These are phyloP conservation scores for Isurus oxyrinchus DNA, from an alignment of 2,113 vertebrate genomes.

Conservation along the genomic window DNA sequence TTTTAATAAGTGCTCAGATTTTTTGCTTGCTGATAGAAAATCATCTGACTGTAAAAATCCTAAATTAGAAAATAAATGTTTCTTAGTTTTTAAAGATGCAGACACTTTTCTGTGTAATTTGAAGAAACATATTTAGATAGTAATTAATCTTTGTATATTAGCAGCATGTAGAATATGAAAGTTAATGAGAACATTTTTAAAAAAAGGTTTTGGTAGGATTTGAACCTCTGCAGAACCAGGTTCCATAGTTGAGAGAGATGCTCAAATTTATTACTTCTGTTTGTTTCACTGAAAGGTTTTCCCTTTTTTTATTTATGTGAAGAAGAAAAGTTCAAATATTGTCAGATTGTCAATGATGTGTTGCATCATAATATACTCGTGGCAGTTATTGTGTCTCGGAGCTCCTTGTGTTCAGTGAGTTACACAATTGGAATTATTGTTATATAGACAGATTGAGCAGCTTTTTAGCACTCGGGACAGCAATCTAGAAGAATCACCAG, in stretches of 20 bases:
- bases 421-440: background rate
- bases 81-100: background rate
- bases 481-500: background rate
- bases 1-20: background rate
- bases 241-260: background rate
- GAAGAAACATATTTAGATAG: background rate
- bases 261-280: background rate
- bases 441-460: background rate
- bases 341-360: background rate
- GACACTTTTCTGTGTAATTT: background rate
- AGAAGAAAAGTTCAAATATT: background rate
- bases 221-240: background rate
- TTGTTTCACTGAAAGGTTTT: background rate
- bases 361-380: background rate
- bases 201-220: background rate
- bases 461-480: background rate
- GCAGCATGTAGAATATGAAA: background rate
- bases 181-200: background rate
- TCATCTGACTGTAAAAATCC: background rate
- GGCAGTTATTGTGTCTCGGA: background rate
- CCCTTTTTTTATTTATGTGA: background rate
- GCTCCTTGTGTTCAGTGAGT: background rate
- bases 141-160: background rate
- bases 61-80: background rate
- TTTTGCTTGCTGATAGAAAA: background rate